Evolutionary conservation across 2,888 invertebrate species (phyloP).

Genomic region (Cepaea hortensis): DNA sequence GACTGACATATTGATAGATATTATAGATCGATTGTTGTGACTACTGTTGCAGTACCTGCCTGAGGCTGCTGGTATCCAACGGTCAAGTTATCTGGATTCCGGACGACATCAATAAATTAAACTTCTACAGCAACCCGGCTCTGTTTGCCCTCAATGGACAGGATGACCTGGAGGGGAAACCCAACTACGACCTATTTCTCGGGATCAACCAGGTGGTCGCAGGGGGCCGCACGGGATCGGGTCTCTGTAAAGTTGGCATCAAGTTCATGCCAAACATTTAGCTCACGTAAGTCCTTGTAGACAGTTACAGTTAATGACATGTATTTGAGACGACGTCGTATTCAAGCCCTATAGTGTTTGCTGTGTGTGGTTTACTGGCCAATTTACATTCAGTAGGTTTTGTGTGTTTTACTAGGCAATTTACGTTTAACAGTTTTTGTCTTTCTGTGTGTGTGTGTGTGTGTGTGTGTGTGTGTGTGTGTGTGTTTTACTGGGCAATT

Average conservation of each 20-base stretch:
- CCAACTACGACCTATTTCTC: slow-evolving; percentile 51
- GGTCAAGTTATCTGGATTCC: not conserved
- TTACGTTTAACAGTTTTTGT: no score
- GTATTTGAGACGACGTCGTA: no score
- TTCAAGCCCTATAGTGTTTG: no score
- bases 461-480: no score
- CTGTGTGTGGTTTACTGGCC: no score
- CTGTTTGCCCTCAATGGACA: slow-evolving; percentile 51
- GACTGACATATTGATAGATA: not conserved
- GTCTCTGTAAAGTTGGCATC: slow-evolving; percentile 48
- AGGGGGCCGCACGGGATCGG: slow-evolving; percentile 34
- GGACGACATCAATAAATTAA: slow-evolving; percentile 4
- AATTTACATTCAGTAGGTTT: no score
- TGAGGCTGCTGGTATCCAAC: not conserved
- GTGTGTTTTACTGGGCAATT: no score
- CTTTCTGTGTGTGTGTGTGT: no score
- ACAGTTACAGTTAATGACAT: no score
- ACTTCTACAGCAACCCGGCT: slow-evolving; percentile 32
- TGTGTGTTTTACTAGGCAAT: no score
- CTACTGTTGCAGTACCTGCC: not conserved
- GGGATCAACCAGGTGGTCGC: slow-evolving; percentile 48
- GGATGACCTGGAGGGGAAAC: slow-evolving; percentile 24
- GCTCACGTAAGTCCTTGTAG: no score
- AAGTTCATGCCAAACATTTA: slow-evolving; percentile 9
- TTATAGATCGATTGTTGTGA: not conserved